phyloP scores from a whole-genome alignment of 1,140 invertebrate genomes.

The Triops longicaudatus region DNA sequence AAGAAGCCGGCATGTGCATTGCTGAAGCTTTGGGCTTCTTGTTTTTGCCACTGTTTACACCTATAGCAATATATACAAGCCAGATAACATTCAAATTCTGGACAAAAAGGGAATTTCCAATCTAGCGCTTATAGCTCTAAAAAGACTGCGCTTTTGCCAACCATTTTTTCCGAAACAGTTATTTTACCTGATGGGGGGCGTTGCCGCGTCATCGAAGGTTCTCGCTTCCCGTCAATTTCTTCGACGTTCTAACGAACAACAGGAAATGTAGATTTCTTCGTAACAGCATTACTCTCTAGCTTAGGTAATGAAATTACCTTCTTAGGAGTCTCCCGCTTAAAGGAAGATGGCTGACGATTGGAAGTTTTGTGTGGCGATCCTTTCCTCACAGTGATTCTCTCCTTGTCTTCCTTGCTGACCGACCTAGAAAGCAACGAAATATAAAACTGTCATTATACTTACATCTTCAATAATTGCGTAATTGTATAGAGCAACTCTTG shows the following conservation, averaged over 20 bases:
- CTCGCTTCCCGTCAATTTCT: slow-evolving; percentile 27
- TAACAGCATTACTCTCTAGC: background rate
- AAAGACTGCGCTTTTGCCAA: no score
- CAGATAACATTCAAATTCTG: background rate
- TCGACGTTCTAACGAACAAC: background rate
- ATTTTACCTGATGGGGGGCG: background rate
- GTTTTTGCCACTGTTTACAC: slow-evolving; percentile 29
- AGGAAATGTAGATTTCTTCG: background rate
- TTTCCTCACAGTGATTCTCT: slow-evolving; percentile 73
- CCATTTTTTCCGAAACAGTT: background rate
- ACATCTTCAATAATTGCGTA: no score
- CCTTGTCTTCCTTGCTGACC: slow-evolving; percentile 76
- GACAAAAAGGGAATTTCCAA: background rate
- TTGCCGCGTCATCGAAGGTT: background rate
- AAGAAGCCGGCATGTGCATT: background rate
- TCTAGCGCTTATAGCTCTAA: background rate
- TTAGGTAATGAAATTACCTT: background rate
- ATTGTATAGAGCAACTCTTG: no score
- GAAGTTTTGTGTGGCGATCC: slow-evolving; percentile 53
- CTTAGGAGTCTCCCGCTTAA: slow-evolving; percentile 35
- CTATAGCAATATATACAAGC: slow-evolving; percentile 13
- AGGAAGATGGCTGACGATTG: slow-evolving; percentile 37
- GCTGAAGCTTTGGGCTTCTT: slow-evolving; percentile 28
- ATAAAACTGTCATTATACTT: no score
- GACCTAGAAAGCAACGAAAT: slow-evolving; percentile 44